A percentile compares a stretch with the other conserved stretches of the same genome.
Evolutionary conservation across 2,888 invertebrate species (phyloP).

Genomic region (Tineola bisselliella): DNA sequence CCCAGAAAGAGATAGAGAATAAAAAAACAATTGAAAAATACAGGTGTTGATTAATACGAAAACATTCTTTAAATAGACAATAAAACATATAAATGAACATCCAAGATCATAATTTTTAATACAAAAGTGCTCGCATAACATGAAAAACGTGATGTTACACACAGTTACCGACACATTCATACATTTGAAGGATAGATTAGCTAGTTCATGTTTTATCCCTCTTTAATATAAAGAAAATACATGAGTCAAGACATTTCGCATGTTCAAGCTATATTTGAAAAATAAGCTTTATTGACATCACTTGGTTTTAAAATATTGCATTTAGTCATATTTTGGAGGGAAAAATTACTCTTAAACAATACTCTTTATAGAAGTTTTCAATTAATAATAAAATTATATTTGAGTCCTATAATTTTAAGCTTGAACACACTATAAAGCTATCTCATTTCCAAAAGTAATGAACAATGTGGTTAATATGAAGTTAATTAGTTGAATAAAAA

Average conservation of each 20-base stretch:
- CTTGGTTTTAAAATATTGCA: not conserved
- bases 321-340: no score
- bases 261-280: not conserved
- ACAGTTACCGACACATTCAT: conserved; percentile 19
- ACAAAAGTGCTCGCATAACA: conserved; percentile 17
- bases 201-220: not conserved
- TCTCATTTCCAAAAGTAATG: not conserved
- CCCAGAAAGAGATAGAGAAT: no score
- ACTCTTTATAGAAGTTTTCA: no score
- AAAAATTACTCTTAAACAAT: no score
- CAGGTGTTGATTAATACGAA: no score
- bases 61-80: no score
- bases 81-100: not conserved
- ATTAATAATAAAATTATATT: no score
- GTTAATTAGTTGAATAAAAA: not conserved
- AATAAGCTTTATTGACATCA: not conserved
- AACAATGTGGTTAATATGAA: not conserved
- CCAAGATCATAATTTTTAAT: not conserved
- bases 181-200: not conserved
- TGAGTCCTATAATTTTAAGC: no score
- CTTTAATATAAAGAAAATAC: not conserved
- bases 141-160: conserved; percentile 36
- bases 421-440: not conserved
- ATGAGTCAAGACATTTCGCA: not conserved
- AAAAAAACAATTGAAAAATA: no score